Conservation (phyloP, 2,113 vertebrate species). For the Actinemys pallida region DNA sequence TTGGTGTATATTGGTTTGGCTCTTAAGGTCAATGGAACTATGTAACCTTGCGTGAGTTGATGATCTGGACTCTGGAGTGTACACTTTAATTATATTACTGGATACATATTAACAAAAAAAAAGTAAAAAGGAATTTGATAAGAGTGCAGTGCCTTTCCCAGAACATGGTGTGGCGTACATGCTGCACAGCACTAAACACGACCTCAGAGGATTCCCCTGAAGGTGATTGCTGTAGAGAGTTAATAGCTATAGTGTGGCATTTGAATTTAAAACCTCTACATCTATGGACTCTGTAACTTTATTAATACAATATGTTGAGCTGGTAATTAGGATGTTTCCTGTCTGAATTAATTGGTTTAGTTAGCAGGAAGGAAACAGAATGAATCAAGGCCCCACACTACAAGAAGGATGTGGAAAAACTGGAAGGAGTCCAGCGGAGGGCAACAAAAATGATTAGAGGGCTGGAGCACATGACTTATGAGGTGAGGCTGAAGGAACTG, state of each 20-base stretch:
- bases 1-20: neutral
- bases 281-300: neutral
- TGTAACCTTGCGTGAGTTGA: neutral
- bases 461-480: too few species aligned
- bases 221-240: neutral
- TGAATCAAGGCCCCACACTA: neutral
- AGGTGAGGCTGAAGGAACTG: too few species aligned
- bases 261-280: neutral
- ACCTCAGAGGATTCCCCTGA: neutral
- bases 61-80: neutral
- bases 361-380: neutral
- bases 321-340: constrained; percentile 14
- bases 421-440: too few species aligned
- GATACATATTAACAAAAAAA: neutral
- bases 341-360: neutral
- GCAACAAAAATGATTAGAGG: too few species aligned
- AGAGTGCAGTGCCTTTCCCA: neutral
- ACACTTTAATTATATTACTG: constrained; percentile 19
- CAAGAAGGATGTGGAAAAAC: too few species aligned
- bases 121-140: neutral
- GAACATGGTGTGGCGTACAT: neutral
- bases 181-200: neutral
- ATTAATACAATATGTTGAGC: constrained; percentile 4
- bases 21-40: neutral
- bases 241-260: neutral